Base-by-base conservation (phyloP, 2,888 invertebrate genomes). In the Sphinx pinastri region DNA sequence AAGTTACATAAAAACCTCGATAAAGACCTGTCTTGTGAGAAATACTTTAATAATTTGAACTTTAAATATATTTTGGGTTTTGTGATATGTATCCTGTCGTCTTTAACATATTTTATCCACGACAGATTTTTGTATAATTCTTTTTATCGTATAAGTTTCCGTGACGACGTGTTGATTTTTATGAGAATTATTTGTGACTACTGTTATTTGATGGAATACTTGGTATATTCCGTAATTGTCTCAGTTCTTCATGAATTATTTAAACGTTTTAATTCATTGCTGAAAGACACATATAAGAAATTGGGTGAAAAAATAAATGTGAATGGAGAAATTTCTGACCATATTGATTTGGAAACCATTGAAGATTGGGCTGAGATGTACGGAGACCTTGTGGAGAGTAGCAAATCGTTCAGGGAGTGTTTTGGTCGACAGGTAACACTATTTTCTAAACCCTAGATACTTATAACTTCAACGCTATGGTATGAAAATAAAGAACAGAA, bases 381-480 rank as follows among this genome's bases (percentile, higher is more conserved):
- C n/a, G n/a, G 38, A 11, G 2, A 60, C 60, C n/a, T 60, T 4
- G n/a, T 45, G n/a, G n/a, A 3, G 2, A 45, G n/a, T 10, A 45
- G 60, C 5, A 31, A 60, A 16, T 45, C 45, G 16, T 45, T 60
- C 10, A 38, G n/a, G n/a, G n/a, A 60, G n/a, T 60, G 60, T 47
- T 60, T 69, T 45, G 60, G 54, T 14, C 11, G 5, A 19, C 69
- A 69, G 69, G 69, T 69, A 63, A 60, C 25, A 7, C 0, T 13
- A 51, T 59, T 14, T 38, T n/a, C 13, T 14, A 13, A 58, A 13
- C 5, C 47, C 8, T 25, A 25, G 25, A 25, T 25, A 25, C 25
- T 25, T 25, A 25, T 2, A 25, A 25, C 25, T 25, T 25, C 25
- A 25, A 2, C 2, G 25, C 25, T 25, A 25, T 25, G 25, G 25